A percentile compares a stretch with the other conserved stretches of the same genome.
Conservation (phyloP, 2,888 invertebrate genomes). For the Aproaerema taeniolella region DNA sequence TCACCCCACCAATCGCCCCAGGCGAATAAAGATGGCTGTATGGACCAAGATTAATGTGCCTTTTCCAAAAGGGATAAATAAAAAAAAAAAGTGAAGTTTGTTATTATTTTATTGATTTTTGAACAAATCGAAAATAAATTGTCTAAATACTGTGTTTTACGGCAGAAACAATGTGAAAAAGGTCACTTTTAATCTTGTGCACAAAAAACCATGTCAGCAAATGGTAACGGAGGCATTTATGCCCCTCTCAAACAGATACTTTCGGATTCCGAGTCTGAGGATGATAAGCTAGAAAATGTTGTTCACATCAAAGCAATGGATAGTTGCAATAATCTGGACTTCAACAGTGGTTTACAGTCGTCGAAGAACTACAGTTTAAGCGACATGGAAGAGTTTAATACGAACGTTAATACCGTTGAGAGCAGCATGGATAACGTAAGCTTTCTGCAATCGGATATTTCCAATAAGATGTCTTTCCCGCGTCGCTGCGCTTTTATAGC, state of each 20-base stretch:
- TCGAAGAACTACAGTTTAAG: slow-evolving; percentile 66
- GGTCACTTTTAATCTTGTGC: no score
- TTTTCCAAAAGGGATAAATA: no score
- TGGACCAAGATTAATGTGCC: no score
- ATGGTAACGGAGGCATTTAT: slow-evolving; percentile 77
- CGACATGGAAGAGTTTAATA: slow-evolving; percentile 68
- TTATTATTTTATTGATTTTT: slow-evolving; percentile 4
- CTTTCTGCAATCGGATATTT: slow-evolving; percentile 64
- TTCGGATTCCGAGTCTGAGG: slow-evolving; percentile 87
- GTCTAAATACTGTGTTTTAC: not conserved
- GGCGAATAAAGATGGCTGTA: no score
- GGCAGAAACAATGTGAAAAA: slow-evolving; percentile 11
- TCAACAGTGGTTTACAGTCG: slow-evolving; percentile 62
- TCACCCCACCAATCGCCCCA: no score
- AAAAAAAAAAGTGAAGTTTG: no score
- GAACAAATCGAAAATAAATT: not conserved
- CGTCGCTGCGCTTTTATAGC: slow-evolving; percentile 82
- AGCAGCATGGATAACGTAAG: slow-evolving; percentile 71
- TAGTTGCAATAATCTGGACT: slow-evolving; percentile 63
- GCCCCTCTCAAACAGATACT: slow-evolving; percentile 87
- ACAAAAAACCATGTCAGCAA: slow-evolving; percentile 59
- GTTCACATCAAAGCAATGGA: slow-evolving; percentile 47
- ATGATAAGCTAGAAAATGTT: slow-evolving; percentile 73
- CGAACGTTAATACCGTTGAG: slow-evolving; percentile 62
- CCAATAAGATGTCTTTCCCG: slow-evolving; percentile 80